A percentile compares a stretch with the other conserved stretches of the same genome.
These are phyloP conservation scores for Ceryle rudis DNA, from an alignment of 2,797 vertebrate species.

Conservation along the genomic window DNA sequence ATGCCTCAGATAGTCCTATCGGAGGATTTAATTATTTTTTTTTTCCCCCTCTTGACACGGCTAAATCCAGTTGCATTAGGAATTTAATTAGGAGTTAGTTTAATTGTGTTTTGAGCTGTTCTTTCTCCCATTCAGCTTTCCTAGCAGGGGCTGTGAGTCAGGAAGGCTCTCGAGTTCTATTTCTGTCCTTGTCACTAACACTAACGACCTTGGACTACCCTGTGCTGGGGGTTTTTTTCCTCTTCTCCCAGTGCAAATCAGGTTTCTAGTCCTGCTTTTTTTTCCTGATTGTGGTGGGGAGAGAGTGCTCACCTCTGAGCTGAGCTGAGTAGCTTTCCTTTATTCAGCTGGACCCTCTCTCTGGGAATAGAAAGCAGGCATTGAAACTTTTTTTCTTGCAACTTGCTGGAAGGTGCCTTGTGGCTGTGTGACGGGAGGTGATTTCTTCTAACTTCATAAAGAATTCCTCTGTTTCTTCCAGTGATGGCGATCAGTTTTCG, in stretches of 20 bases:
- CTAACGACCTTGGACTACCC: background rate
- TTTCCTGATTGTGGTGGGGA: background rate
- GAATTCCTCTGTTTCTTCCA: background rate
- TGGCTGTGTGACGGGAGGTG: background rate
- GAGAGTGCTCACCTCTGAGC: background rate
- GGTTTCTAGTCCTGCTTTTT: background rate
- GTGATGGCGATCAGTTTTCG: background rate
- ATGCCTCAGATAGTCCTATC: slow-evolving; percentile 43
- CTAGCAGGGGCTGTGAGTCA: background rate
- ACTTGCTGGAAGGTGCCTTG: background rate
- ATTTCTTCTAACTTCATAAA: background rate
- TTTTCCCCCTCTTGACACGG: slow-evolving; percentile 39
- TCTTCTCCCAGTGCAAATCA: background rate
- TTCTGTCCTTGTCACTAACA: slow-evolving; percentile 19
- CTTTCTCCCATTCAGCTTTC: slow-evolving; percentile 45
- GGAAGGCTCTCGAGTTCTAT: slow-evolving; percentile 46
- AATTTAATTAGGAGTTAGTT: slow-evolving; percentile 67
- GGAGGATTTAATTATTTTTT: slow-evolving; percentile 16
- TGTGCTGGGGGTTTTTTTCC: background rate
- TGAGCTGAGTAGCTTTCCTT: background rate
- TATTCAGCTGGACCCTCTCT: background rate
- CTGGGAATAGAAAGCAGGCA: background rate
- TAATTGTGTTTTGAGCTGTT: slow-evolving; percentile 54
- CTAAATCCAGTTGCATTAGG: slow-evolving; percentile 74
- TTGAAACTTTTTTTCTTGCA: background rate